phyloP scores from a whole-genome alignment of 30 jellyfish, hydroid and myxozoan species.

The Aurelia sp. region DNA sequence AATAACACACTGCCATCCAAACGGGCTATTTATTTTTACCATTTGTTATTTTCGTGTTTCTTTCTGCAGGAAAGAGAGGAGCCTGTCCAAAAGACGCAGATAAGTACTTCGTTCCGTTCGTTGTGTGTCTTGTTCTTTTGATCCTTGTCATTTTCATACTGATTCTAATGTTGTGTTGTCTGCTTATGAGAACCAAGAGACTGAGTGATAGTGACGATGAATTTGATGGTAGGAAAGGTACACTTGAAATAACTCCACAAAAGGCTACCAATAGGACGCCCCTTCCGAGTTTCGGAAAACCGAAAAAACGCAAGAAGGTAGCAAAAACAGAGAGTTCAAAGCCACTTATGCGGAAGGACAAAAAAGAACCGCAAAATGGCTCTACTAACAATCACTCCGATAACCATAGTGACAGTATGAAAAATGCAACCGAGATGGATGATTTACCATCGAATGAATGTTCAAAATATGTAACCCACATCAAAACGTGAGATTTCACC shows the following conservation, averaged over 20 bases:
- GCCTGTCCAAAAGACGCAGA: slow-evolving; percentile 3
- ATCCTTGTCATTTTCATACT: slow-evolving; percentile 1
- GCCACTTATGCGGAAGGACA: slow-evolving; percentile 35
- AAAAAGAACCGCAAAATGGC: slow-evolving; percentile 52
- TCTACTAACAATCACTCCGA: not conserved
- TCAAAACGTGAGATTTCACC: slow-evolving; percentile 9
- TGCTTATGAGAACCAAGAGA: not conserved
- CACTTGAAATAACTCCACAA: slow-evolving; percentile 31
- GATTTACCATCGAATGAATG: slow-evolving; percentile 25
- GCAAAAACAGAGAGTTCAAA: slow-evolving; percentile 40
- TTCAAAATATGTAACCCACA: slow-evolving; percentile 28
- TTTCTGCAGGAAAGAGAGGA: slow-evolving; percentile 5
- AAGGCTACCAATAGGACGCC: not conserved
- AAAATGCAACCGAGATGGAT: slow-evolving; percentile 58
- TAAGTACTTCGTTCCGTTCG: slow-evolving; percentile 43
- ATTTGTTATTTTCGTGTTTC: too few relatives aligned
- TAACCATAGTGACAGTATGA: slow-evolving; percentile 12
- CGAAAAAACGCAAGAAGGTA: slow-evolving; percentile 3
- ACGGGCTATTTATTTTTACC: not conserved
- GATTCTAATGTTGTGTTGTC: not conserved
- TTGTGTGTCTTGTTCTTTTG: slow-evolving; percentile 38
- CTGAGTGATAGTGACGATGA: slow-evolving; percentile 41
- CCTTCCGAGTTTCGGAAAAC: not conserved
- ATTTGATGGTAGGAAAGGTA: slow-evolving; percentile 62
- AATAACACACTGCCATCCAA: too few relatives aligned